These are phyloP conservation scores for Acipenser transmontanus DNA, from an alignment of 2,797 vertebrate species.

Conservation along the genomic window DNA sequence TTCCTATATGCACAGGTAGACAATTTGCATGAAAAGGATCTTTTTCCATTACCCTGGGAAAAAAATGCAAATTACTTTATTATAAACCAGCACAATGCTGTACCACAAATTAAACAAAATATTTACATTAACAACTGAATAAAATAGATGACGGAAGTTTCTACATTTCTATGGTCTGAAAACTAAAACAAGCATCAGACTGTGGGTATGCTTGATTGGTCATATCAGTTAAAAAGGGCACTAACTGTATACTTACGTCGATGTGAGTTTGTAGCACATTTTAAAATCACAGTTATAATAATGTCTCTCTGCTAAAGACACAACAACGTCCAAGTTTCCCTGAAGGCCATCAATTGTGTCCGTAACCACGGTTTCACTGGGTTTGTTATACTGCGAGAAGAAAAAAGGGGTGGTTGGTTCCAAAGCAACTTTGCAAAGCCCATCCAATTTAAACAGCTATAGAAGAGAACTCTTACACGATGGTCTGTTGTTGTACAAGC, in stretches of 20 bases:
- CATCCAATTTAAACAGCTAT: too few relatives aligned
- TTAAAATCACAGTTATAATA: slow-evolving; percentile 99
- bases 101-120: too few relatives aligned
- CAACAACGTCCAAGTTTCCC: slow-evolving; percentile 92
- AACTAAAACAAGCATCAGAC: too few relatives aligned
- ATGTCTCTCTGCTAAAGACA: slow-evolving; percentile 94
- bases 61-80: too few relatives aligned
- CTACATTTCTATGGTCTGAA: too few relatives aligned
- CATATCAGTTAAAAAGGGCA: background rate
- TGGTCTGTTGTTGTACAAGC: too few relatives aligned
- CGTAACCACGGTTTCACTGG: slow-evolving; percentile 88
- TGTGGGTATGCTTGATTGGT: too few relatives aligned
- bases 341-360: slow-evolving; percentile 88
- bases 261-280: slow-evolving; percentile 98
- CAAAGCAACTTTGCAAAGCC: background rate
- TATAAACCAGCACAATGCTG: too few relatives aligned
- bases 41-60: slow-evolving; percentile 91
- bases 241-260: slow-evolving; percentile 70
- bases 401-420: background rate
- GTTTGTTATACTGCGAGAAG: slow-evolving; percentile 72
- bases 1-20: slow-evolving; percentile 97
- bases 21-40: slow-evolving; percentile 97
- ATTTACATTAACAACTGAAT: too few relatives aligned
- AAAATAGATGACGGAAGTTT: too few relatives aligned
- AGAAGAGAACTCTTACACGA: too few relatives aligned